Conservation (phyloP, 2,113 vertebrate species). For the Tapirus terrestris region DNA sequence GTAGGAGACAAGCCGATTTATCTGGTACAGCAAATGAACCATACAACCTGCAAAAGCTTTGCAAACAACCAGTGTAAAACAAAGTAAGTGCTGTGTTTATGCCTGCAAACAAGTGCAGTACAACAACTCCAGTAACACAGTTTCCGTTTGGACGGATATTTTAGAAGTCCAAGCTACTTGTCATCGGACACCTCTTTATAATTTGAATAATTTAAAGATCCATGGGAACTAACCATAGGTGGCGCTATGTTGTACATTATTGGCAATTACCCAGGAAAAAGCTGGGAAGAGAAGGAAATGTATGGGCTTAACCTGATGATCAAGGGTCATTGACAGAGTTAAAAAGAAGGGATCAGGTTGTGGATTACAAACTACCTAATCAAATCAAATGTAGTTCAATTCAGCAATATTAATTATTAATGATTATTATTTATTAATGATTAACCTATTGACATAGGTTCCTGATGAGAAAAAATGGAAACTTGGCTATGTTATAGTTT, state of each 20-base stretch:
- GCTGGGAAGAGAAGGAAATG: not conserved
- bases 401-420: not conserved
- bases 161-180: constrained; percentile 45
- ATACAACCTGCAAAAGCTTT: not conserved
- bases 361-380: not conserved
- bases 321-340: not conserved
- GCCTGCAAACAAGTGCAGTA: not conserved
- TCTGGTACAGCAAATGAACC: constrained; percentile 29
- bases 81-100: constrained; percentile 35
- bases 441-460: not conserved
- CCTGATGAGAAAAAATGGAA: not conserved
- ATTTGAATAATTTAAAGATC: constrained; percentile 36
- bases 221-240: constrained; percentile 9
- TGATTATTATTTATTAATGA: not conserved
- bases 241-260: not conserved
- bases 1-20: not conserved
- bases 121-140: not conserved
- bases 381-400: not conserved
- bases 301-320: not conserved
- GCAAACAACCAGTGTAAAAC: not conserved
- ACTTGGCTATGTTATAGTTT: not conserved
- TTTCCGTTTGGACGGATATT: not conserved
- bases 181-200: constrained; percentile 38
- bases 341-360: not conserved
- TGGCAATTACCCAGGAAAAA: not conserved